Conservation (phyloP, 2,797 vertebrate species). For the Manis javanica region DNA sequence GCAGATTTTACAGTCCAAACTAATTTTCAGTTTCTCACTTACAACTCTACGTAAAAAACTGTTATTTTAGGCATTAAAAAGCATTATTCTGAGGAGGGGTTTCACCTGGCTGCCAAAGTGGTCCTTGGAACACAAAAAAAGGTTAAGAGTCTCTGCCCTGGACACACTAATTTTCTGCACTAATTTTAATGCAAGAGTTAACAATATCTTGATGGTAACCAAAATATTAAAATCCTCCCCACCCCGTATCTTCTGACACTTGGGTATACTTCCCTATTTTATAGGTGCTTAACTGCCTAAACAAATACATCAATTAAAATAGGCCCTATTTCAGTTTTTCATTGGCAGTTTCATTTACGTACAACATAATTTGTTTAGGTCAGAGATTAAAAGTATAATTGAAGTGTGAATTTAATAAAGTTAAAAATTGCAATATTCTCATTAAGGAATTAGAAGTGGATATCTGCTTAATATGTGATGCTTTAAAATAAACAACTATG, state of each 20-base stretch:
- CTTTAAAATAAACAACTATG: neutral
- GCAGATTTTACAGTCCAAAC: neutral
- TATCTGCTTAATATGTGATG: neutral
- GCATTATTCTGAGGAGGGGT: neutral
- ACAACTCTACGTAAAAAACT: neutral
- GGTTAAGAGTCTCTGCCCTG: neutral
- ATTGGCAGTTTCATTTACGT: neutral
- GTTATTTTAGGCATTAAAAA: neutral
- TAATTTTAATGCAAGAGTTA: neutral
- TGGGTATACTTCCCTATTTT: neutral
- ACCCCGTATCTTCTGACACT: neutral
- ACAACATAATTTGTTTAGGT: neutral
- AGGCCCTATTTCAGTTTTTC: constrained; percentile 15
- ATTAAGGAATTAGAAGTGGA: neutral
- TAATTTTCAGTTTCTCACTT: neutral
- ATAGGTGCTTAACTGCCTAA: neutral
- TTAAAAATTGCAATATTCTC: neutral
- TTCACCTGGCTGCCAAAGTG: neutral
- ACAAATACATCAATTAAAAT: neutral
- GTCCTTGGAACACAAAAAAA: neutral
- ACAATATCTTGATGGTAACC: neutral
- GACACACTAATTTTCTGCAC: neutral
- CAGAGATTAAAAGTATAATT: neutral
- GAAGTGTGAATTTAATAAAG: neutral
- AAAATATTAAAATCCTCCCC: neutral